Conservation (phyloP, 2,113 vertebrate species). For the Thalassoma bifasciatum region DNA sequence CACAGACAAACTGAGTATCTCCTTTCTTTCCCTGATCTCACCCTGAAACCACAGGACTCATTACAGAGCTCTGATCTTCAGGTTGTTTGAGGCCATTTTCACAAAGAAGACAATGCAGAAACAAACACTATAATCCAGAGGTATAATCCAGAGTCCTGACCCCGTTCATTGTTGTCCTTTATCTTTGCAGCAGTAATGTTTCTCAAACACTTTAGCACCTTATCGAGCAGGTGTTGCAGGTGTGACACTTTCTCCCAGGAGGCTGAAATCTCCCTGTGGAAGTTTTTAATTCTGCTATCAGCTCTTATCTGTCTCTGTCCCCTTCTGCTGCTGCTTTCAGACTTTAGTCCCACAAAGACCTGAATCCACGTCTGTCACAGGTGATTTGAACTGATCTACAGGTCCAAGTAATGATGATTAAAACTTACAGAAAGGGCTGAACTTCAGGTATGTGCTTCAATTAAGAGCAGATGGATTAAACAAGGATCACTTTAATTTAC, state of each 20-base stretch:
- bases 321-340: background rate
- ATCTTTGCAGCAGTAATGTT: background rate
- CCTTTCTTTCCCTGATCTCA: too few relatives aligned
- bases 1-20: too few relatives aligned
- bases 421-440: too few relatives aligned
- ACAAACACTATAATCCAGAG: background rate
- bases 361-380: background rate
- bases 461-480: too few relatives aligned
- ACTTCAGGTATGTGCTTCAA: background rate
- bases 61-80: background rate
- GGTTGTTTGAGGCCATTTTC: background rate
- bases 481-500: too few relatives aligned
- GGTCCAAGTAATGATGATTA: background rate
- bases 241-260: background rate
- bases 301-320: background rate
- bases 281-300: conserved; percentile 1
- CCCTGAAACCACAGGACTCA: background rate
- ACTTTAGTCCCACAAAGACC: background rate
- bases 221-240: too few relatives aligned
- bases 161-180: background rate
- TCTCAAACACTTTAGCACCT: background rate
- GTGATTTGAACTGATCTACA: background rate
- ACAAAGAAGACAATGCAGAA: background rate
- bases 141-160: conserved; percentile 2
- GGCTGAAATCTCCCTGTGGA: background rate